Evolutionary conservation across 1,140 invertebrate species (phyloP), one percentile per base, ranked within the genome.

Genomic region (Trichonephila inaurata): DNA sequence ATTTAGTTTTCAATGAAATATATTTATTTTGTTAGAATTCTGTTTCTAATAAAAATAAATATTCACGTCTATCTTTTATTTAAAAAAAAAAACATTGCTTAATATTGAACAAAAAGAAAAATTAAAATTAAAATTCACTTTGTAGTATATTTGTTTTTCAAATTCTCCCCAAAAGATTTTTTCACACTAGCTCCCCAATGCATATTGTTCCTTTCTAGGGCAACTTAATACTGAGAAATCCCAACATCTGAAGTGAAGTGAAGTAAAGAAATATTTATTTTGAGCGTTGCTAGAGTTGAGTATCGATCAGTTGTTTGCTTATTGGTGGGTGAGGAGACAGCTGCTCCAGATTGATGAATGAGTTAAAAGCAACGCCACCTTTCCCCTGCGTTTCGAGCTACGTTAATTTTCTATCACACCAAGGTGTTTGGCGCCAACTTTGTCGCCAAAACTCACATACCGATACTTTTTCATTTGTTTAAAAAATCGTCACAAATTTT

Each of bases 251-350:
- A 77, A 77, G 72, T 77, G 90, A 85, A 85, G 64, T 33, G 40
- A 92, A 58, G 33, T 51, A 62, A 83, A 77, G 40, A 51, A 85
- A 21, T 92, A 92, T 92, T 91, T 92, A 85, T 92, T 91, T 83
- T 83, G 72, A 91, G 89, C 77, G 81, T 24, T 92, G 72, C 72
- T 58, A n/a, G 28, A 19, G 33, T 64, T 69, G 40, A 91, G 61
- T 92, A 92, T 92, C 82, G 91, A 92, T 92, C 91, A 87, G 91
- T 92, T 92, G 91, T 92, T 92, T 92, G 91, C 91, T 92, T 92
- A 87, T 92, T 92, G 91, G 91, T 92, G 91, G 83, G 91, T 92
- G 81, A 92, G 82, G 91, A 87, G 91, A 92, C 91, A 92, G 91
- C 91, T 92, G 91, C 91, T 87, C 64, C 83, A 92, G 91, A 92